Evolutionary conservation across 1,140 invertebrate genomes (phyloP).

Genomic region (Hormaphis cornu): DNA sequence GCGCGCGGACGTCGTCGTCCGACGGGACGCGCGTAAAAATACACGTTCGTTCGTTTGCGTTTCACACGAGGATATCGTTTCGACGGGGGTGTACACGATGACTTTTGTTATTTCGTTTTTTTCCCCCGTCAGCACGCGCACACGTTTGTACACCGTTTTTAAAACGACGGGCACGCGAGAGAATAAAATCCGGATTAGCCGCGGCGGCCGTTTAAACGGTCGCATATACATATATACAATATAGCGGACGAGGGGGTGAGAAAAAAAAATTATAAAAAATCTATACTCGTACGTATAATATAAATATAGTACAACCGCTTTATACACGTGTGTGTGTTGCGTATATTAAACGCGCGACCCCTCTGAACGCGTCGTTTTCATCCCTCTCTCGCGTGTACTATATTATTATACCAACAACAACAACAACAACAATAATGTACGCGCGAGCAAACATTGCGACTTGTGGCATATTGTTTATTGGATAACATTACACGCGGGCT

Average conservation of each 20-base stretch:
- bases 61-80: slow-evolving; percentile 31
- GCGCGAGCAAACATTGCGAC: slow-evolving; percentile 25
- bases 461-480: slow-evolving; percentile 33
- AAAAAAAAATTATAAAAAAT: background rate
- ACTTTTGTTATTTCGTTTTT: background rate
- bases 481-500: slow-evolving; percentile 21
- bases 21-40: too few species aligned
- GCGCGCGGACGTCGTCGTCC: background rate
- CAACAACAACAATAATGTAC: background rate
- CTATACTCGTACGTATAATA: too few species aligned
- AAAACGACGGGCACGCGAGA: slow-evolving; percentile 3
- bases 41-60: background rate
- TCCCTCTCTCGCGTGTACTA: background rate
- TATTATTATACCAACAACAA: too few species aligned
- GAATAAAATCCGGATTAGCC: slow-evolving; percentile 31
- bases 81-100: background rate
- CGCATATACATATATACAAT: too few species aligned
- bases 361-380: background rate
- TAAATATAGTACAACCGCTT: slow-evolving; percentile 11
- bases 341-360: background rate
- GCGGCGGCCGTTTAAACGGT: too few species aligned
- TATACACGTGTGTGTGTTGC: too few species aligned
- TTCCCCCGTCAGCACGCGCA: background rate
- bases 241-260: background rate
- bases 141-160: background rate